Percentiles rank a stretch among this genome's conserved stretches.
phyloP scores from a whole-genome alignment of 2,888 invertebrate species.

The Tanytarsus gracilentus region DNA sequence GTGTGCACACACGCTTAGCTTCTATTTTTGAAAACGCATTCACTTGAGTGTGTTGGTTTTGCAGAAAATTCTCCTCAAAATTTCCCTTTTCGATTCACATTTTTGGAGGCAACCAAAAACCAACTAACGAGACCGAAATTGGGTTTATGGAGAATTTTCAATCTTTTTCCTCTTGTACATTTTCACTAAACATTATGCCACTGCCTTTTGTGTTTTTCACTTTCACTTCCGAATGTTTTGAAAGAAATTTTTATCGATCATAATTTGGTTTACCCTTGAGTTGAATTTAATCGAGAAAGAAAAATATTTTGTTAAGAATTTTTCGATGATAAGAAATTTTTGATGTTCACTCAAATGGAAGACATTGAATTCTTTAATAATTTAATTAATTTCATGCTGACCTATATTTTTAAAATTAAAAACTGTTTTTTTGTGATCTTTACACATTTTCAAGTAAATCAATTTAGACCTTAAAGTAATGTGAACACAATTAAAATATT shows the following conservation, averaged over 20 bases:
- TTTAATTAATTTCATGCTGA: not conserved
- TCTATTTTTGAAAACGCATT: not conserved
- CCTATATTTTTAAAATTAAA: not conserved
- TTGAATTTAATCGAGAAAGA: not conserved
- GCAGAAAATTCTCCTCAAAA: not conserved
- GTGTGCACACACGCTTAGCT: not conserved
- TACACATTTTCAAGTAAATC: not conserved
- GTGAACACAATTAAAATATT: not conserved
- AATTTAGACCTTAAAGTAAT: not conserved
- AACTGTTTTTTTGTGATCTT: not conserved
- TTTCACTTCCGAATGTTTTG: not conserved
- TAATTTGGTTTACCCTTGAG: constrained; percentile 21
- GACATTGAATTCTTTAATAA: not conserved
- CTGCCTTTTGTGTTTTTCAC: not conserved
- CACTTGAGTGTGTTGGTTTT: not conserved
- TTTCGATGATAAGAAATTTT: no score
- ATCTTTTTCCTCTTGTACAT: not conserved
- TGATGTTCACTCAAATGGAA: no score
- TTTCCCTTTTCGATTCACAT: not conserved
- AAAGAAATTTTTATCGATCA: constrained; percentile 22
- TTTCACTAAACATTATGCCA: not conserved
- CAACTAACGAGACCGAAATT: constrained; percentile 10
- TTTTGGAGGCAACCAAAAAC: constrained; percentile 1
- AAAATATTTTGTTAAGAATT: not conserved
- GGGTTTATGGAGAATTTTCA: not conserved